A percentile compares a stretch with the other conserved stretches of the same genome.
phyloP scores from a whole-genome alignment of 2,797 vertebrate genomes.

The Alcedo atthis region DNA sequence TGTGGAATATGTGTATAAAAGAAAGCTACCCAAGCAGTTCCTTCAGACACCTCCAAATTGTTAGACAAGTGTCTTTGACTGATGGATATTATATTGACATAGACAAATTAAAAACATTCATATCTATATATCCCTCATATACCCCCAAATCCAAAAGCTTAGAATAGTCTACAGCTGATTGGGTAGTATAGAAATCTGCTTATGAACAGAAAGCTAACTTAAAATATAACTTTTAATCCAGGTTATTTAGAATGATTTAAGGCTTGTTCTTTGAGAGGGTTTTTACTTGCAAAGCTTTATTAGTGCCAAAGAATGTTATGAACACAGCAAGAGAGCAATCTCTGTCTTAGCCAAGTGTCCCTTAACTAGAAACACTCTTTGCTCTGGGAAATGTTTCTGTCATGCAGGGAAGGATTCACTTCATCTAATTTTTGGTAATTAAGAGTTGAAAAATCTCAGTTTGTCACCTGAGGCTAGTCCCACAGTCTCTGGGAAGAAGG shows the following conservation, averaged over 20 bases:
- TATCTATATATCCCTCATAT: neutral
- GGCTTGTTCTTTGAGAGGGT: neutral
- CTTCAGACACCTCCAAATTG: neutral
- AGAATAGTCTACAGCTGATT: neutral
- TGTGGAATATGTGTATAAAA: neutral
- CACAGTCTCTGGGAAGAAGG: neutral
- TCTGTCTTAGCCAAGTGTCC: neutral
- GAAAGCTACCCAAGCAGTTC: neutral
- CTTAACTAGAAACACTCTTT: neutral
- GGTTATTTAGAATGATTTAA: neutral
- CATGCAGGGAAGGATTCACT: neutral
- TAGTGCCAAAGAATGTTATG: neutral
- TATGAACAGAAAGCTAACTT: neutral
- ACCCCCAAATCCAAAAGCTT: neutral
- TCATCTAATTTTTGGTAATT: neutral
- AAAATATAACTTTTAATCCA: neutral
- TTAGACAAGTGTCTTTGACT: neutral
- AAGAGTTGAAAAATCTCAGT: constrained; percentile 1
- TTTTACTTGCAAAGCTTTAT: neutral
- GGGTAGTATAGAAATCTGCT: neutral
- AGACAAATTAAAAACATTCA: neutral
- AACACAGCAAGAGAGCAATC: neutral
- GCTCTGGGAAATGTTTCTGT: neutral
- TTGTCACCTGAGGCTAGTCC: neutral
- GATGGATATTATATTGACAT: neutral